Evolutionary conservation across 2,888 invertebrate genomes (phyloP).

Genomic region (Heliconius sara): DNA sequence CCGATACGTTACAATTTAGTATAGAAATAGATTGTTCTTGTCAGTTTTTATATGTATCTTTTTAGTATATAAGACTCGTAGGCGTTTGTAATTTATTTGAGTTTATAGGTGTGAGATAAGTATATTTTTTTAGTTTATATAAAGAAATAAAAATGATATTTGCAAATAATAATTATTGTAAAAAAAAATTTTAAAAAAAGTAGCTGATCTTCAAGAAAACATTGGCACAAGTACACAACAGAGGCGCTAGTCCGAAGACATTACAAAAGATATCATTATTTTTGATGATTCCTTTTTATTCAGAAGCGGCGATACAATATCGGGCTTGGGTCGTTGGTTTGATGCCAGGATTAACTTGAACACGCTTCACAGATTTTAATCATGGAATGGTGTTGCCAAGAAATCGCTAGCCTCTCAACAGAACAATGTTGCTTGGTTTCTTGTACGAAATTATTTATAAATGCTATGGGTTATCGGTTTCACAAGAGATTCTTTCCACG

Average conservation of each 20-base stretch:
- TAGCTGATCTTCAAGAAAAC: constrained; percentile 31
- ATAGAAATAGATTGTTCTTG: no score
- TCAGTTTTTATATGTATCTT: no score
- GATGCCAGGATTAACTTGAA: constrained; percentile 71
- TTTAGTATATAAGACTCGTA: no score
- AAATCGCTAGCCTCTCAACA: constrained; percentile 49
- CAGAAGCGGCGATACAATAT: constrained; percentile 52
- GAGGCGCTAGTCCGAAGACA: constrained; percentile 39
- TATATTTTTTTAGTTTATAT: background rate
- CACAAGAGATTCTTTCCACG: no score
- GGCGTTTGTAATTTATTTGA: no score
- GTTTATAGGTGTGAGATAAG: no score
- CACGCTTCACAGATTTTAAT: constrained; percentile 75
- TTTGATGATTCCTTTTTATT: constrained; percentile 52
- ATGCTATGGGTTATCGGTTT: background rate
- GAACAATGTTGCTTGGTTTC: constrained; percentile 21
- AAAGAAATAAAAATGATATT: background rate
- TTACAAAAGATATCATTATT: constrained; percentile 50
- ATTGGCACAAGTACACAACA: constrained; percentile 42
- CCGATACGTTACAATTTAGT: no score
- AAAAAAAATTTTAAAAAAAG: background rate
- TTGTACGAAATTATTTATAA: background rate
- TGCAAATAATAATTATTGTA: background rate
- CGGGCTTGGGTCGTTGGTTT: constrained; percentile 61
- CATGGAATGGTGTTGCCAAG: constrained; percentile 70